Evolutionary conservation across 2,797 vertebrate species (phyloP), one percentile per base, ranked within the genome.

Genomic region (Florisuga fusca): DNA sequence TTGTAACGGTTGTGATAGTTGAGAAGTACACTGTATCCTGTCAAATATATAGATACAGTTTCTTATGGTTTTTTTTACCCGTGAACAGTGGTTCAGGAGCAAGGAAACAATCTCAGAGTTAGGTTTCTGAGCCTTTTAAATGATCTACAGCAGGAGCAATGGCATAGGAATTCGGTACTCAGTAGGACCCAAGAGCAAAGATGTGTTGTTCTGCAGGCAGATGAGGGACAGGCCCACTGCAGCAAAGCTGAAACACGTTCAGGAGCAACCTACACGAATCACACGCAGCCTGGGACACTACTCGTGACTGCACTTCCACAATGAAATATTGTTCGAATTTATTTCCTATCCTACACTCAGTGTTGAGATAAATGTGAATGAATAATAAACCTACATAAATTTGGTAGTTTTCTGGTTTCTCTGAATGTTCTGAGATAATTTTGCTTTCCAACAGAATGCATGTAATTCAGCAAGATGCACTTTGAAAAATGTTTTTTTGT

Each of bases 331-430:
- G 94, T 97, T 73, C 55, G 12, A 15, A 6, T 34, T 64, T 53
- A 84, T 92, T 87, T 87, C 61, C 82, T 93, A 4, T 81, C 89
- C 88, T 96, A 88, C 88, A 88, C 89, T 79, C 74, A 66, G 50
- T 57, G 2, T 59, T 82, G 83, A 91, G 80, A 67, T 89, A 63
- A 71, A 86, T 83, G 57, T 85, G 93, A 86, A 90, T 84, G 94
- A 96, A 95, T 90, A 93, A 73, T 50, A 92, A 95, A 89, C 86
- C 84, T 91, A 93, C 90, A 92, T 90, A 89, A 3, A 68, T 64
- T 38, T 11, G 31, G 29, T 79, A 31, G 14, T 18, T 74, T 85
- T 88, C 50, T 92, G 48, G 4, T 89, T 74, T 80, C 84, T 62
- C 48, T 59, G 66, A 84, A 75, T 83, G 21, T 58, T 80, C 77